Conservation (phyloP, 2,113 vertebrate species). For the Ailurus styani region DNA sequence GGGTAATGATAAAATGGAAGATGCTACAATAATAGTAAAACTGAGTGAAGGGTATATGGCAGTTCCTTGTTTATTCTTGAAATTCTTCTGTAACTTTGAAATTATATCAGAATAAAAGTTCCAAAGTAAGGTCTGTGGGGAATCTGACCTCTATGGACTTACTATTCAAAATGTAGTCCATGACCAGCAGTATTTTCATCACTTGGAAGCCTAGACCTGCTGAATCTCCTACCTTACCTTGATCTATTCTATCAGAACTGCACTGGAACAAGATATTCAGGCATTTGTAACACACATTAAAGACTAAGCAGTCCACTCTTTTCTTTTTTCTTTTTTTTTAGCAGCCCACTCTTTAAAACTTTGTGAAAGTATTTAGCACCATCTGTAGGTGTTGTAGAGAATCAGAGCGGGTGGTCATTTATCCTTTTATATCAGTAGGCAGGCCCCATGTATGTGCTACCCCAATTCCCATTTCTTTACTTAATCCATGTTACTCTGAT, state of each 20-base stretch:
- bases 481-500: background rate
- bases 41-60: background rate
- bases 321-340: background rate
- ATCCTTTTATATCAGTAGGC: background rate
- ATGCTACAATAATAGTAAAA: background rate
- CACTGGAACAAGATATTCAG: background rate
- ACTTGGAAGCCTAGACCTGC: background rate
- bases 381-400: background rate
- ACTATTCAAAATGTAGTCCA: background rate
- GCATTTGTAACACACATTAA: background rate
- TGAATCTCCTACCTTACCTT: background rate
- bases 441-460: background rate
- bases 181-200: too few relatives aligned
- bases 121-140: background rate
- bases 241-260: background rate
- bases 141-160: background rate
- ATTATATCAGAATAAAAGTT: background rate
- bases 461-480: background rate
- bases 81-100: background rate
- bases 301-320: background rate
- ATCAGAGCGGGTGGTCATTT: background rate
- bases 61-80: background rate
- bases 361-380: background rate
- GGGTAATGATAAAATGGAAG: background rate
- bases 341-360: background rate